A percentile compares a stretch with the other conserved stretches of the same genome.
Evolutionary conservation across 2,113 vertebrate species (phyloP).

Genomic region (Fregetta grallaria): DNA sequence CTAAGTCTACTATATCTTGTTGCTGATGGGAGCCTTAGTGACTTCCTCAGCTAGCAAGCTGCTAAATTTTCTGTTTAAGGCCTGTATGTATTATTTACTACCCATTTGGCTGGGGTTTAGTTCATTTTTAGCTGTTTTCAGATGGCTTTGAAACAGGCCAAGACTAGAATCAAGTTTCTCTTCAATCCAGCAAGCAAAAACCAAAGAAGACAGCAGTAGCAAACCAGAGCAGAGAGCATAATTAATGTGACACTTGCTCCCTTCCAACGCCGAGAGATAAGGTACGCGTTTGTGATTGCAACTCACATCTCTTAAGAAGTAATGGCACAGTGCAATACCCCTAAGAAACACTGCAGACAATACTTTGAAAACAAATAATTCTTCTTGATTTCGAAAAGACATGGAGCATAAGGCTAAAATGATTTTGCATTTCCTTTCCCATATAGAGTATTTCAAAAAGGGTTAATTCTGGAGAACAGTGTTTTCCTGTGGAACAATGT

Average conservation of each 20-base stretch:
- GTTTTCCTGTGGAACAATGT: constrained; percentile 23
- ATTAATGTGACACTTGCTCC: constrained; percentile 19
- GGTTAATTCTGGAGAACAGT: neutral
- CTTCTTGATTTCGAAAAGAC: neutral
- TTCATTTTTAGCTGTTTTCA: constrained; percentile 2
- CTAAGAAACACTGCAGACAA: neutral
- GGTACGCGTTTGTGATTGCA: neutral
- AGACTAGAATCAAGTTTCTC: neutral
- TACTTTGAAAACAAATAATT: neutral
- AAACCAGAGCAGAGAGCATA: constrained; percentile 7
- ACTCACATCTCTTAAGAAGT: neutral
- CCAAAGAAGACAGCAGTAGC: neutral
- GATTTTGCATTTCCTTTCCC: neutral
- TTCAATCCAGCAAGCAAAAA: constrained; percentile 13
- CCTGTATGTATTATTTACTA: constrained; percentile 40
- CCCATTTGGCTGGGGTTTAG: neutral
- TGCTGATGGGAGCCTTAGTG: neutral
- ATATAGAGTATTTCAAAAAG: neutral
- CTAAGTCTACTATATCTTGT: neutral
- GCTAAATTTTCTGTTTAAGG: constrained; percentile 46
- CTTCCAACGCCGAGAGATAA: neutral
- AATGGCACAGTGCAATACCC: neutral
- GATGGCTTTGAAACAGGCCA: constrained; percentile 19
- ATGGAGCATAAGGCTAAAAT: neutral
- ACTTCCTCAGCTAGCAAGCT: neutral